A percentile compares a stretch with the other conserved stretches of the same genome.
Evolutionary conservation across 2,113 vertebrate species (phyloP).

Genomic region (Aldabrachelys gigantea): DNA sequence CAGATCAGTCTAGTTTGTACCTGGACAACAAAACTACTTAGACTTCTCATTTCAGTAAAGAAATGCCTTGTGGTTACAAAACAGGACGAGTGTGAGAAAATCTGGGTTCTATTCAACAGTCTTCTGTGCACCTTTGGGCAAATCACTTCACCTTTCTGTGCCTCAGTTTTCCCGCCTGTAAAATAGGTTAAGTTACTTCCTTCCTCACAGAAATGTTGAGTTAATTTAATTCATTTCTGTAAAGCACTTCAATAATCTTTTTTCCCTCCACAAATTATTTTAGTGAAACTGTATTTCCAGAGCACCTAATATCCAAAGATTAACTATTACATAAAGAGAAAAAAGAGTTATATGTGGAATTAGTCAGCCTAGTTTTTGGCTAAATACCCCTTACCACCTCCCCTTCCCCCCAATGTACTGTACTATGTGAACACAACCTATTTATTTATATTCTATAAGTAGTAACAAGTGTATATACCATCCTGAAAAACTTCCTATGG

Average conservation of each 20-base stretch:
- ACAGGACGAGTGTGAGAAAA: neutral
- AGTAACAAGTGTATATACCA: neutral
- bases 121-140: neutral
- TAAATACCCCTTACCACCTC: neutral
- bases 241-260: neutral
- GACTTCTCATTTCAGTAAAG: neutral
- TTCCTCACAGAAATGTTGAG: neutral
- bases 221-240: neutral
- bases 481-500: neutral
- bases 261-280: neutral
- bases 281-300: neutral
- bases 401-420: neutral
- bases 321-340: neutral
- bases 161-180: neutral
- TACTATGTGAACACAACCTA: neutral
- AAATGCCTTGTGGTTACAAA: neutral
- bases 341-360: neutral
- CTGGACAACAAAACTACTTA: neutral
- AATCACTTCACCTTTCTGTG: neutral
- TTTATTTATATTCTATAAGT: neutral
- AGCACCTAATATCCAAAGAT: neutral
- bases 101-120: neutral
- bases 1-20: neutral
- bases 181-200: neutral
- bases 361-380: neutral